These are phyloP conservation scores for Alosa alosa DNA, from an alignment of 2,113 vertebrate genomes.

Conservation along the genomic window DNA sequence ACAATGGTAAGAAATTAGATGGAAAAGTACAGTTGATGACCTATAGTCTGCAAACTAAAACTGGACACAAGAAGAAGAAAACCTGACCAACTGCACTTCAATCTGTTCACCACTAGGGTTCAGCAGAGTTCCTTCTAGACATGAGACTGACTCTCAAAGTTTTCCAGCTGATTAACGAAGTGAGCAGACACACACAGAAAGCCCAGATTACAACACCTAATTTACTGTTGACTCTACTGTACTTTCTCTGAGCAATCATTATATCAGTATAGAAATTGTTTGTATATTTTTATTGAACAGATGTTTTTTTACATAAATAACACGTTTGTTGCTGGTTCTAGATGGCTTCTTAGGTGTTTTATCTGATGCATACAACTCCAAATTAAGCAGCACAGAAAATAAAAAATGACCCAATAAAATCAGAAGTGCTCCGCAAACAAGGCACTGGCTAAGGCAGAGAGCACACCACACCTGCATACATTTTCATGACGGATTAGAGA, in stretches of 20 bases:
- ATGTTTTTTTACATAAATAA: not conserved
- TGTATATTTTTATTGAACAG: not conserved
- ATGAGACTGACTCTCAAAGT: not conserved
- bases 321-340: too few relatives aligned
- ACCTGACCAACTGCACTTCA: not conserved
- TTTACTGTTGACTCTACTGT: not conserved
- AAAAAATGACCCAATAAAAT: not conserved
- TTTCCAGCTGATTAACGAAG: not conserved
- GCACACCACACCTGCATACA: not conserved
- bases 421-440: not conserved
- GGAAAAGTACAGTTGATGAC: not conserved
- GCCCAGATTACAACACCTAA: too few relatives aligned
- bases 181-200: not conserved
- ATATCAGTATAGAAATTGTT: not conserved
- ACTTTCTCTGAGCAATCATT: not conserved
- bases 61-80: not conserved
- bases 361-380: not conserved
- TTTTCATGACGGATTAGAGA: slow-evolving; percentile 6
- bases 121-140: slow-evolving; percentile 16
- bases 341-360: not conserved
- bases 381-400: too few relatives aligned
- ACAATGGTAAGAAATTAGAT: not conserved
- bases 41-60: not conserved
- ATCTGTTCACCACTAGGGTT: slow-evolving; percentile 11
- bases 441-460: not conserved